Base-by-base conservation (phyloP, 2,888 invertebrate species). In the Stenichneumon culpator region DNA sequence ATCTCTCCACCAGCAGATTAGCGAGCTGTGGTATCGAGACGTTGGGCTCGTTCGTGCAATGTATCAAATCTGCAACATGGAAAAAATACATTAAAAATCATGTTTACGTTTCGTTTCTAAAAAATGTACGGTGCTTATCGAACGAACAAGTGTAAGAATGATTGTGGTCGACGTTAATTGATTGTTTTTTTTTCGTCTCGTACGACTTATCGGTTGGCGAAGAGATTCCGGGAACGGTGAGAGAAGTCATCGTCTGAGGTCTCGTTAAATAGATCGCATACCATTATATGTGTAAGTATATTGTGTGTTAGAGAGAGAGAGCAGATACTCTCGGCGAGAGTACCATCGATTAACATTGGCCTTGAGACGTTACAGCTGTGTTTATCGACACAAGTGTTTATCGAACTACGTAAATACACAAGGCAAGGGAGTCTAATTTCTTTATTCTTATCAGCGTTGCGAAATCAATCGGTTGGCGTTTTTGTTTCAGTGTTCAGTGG, bases 1-100 rank as follows among this genome's bases (percentile, higher is more conserved):
- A 99, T 92, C 99, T 96, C 95, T 99, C 99, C 93, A 99, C 98
- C 93, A 99, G 96, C 92, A 99, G 95, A 95, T 99, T 99, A 87
- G 99, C 99, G 95, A 99, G 96, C 95, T 99, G 99, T 92, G 99
- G 99, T 95, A 99, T 99, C 88, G 99, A 99, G 87, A 99, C 99
- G 95, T 99, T 99, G 87, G 99, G 99, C 95, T 99, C 99, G 95
- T 99, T 99, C 94, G 99, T 99, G 95, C 99, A 99, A 94, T 99
- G 99, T 93, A 99, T 97, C 95, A 99, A 96, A 96, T 99, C 99
- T 99, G 97, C 47, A 97, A 92, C 52, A 70, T 69, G 60, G 65
- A 73, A 69, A 22, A 19, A 28, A 70, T 70, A 65, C 22, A 44
- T 78, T 2, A 44, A 25, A 11, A 50, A 2, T 36, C 52, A 2